Conservation (phyloP, 2,797 vertebrate species). For the Propithecus perrieri region DNA sequence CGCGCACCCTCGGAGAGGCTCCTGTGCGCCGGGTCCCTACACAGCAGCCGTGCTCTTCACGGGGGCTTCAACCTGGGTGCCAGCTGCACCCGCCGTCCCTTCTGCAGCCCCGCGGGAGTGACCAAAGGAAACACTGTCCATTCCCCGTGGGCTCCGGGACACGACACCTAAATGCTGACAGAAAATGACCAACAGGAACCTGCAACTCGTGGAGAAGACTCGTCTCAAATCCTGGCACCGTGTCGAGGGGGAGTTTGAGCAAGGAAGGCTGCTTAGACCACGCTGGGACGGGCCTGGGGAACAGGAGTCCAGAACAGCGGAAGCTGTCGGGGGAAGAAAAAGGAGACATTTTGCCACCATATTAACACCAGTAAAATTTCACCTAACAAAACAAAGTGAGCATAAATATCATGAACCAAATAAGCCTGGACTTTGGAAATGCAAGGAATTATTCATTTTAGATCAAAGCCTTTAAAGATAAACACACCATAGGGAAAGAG, state of each 20-base stretch:
- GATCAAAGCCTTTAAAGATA: constrained; percentile 71
- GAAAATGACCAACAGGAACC: neutral
- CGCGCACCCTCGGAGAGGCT: neutral
- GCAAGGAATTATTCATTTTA: constrained; percentile 22
- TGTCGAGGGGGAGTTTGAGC: neutral
- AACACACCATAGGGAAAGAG: constrained; percentile 37
- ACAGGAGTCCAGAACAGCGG: neutral
- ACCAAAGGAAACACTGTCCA: neutral
- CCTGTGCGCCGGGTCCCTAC: fast-evolving
- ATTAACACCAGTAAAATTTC: constrained; percentile 3
- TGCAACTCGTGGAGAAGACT: neutral
- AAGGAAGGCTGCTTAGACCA: neutral
- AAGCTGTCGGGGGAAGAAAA: neutral
- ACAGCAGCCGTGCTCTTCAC: neutral
- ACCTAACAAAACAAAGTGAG: constrained; percentile 8
- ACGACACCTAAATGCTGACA: neutral
- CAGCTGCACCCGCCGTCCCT: no score
- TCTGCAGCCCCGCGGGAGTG: no score
- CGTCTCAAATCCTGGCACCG: neutral
- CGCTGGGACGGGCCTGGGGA: neutral
- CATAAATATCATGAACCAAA: neutral
- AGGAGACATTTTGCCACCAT: neutral
- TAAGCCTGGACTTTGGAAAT: neutral
- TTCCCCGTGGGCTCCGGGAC: neutral
- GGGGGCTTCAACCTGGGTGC: neutral